phyloP scores from a whole-genome alignment of 92 coral and sea anemone genomes.

The Phymanthus crucifer region DNA sequence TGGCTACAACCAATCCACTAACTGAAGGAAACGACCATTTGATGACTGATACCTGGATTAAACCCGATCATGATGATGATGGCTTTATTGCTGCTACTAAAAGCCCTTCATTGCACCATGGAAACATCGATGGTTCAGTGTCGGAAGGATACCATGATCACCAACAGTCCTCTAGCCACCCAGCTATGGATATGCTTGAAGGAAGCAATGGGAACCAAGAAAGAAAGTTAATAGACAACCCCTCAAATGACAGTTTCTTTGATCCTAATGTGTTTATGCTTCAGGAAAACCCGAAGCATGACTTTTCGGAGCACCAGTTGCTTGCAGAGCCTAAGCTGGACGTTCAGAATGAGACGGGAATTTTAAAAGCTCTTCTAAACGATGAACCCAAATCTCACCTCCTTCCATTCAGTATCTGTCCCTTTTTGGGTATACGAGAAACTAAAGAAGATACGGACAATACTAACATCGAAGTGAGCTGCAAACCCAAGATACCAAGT shows the following conservation, averaged over 20 bases:
- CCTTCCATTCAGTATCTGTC: constrained; percentile 52
- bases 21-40: not conserved
- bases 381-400: constrained; percentile 23
- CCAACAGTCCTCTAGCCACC: not conserved
- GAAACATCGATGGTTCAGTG: not conserved
- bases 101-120: not conserved
- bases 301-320: not conserved
- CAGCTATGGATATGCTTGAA: not conserved
- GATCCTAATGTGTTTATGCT: not conserved
- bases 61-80: not conserved
- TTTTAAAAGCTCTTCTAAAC: constrained; percentile 18
- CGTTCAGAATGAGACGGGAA: not conserved
- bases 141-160: not conserved
- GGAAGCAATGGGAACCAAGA: not conserved
- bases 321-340: not conserved
- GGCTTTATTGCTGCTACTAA: not conserved
- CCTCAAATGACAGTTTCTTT: not conserved
- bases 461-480: constrained; percentile 24
- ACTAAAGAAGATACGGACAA: not conserved
- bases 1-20: not conserved
- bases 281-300: not conserved
- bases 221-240: not conserved
- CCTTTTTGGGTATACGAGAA: constrained; percentile 61
- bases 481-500: constrained; percentile 41
- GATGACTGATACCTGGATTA: not conserved